Evolutionary conservation across 2,113 vertebrate genomes (phyloP).

Genomic region (Hyla sarda): DNA sequence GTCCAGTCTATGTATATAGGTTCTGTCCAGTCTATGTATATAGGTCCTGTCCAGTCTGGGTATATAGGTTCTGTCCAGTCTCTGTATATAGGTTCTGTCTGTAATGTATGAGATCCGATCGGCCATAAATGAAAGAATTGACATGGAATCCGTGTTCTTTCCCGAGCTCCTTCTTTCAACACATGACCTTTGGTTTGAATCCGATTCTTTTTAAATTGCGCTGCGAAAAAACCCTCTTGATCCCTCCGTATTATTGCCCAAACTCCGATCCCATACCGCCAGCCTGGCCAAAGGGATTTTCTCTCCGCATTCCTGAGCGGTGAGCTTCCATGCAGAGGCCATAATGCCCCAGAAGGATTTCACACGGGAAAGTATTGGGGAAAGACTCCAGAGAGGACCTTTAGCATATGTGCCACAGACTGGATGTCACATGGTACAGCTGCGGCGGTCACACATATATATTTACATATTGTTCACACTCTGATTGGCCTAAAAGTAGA

Average conservation of each 20-base stretch:
- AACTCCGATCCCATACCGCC: slow-evolving; percentile 53
- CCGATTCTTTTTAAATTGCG: slow-evolving; percentile 43
- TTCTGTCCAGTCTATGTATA: no score
- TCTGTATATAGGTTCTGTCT: no score
- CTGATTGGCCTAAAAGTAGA: neutral
- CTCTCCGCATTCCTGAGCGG: slow-evolving; percentile 53
- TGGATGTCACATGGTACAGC: slow-evolving; percentile 42
- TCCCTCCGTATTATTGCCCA: slow-evolving; percentile 53
- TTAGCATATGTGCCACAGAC: slow-evolving; percentile 40
- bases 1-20: no score
- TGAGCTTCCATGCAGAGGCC: slow-evolving; percentile 45
- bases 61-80: no score
- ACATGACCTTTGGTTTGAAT: slow-evolving; percentile 52
- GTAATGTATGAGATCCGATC: neutral
- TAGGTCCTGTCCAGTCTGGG: no score
- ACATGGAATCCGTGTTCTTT: slow-evolving; percentile 18
- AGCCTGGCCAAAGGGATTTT: slow-evolving; percentile 58
- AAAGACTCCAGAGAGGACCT: slow-evolving; percentile 31
- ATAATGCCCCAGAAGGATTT: slow-evolving; percentile 38
- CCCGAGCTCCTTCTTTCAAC: slow-evolving; percentile 48
- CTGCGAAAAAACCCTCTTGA: slow-evolving; percentile 40
- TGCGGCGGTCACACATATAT: slow-evolving; percentile 45
- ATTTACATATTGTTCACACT: neutral
- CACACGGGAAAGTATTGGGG: slow-evolving; percentile 56
- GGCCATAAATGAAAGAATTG: slow-evolving; percentile 35